Base-by-base conservation (phyloP, 2,113 vertebrate species). In the Pundamilia nyererei region DNA sequence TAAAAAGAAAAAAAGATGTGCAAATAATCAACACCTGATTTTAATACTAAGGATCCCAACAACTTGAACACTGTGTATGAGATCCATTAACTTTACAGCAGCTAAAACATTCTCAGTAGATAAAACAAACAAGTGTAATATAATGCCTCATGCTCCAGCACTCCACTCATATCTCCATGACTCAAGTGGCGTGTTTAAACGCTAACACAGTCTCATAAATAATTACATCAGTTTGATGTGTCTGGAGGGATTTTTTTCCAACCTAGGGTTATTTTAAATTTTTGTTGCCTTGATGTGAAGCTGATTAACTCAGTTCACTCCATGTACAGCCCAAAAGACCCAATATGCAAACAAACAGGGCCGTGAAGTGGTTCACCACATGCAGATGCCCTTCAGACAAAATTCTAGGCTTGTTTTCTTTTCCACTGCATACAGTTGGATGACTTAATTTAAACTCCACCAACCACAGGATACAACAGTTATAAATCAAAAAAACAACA, bases 401-500 rank as follows among this genome's bases (percentile, higher is more conserved):
- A 60, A 79, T 79, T 29, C n/a, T 29, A 21, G 62, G 75, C 26
- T 24, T 38, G 35, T 47, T 83, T 11, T 81, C 33, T 80, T 70
- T 42, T 24, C 68, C 58, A 80, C 4, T 70, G 60, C 35, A 29
- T 15, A 87, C 7, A 4, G 38, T 80, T 40, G 86, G 80, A n/a
- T 88, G 86, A 45, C 13, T 91, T 84, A 40, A 86, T 80, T 9
- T 77, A 80, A 85, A 49, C 84, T 70, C 85, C 72, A 86, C 54
- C 47, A 68, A 56, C 13, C 42, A 33, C 45, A n/a, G 31, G 54
- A 82, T 29, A 51, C 75, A 82, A 82, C 14, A 53, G 19, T 53
- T n/a, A 54, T 54, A 1, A 55, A 88, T 81, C 81, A 21, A 15
- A 80, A 81, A 56, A 45, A 82, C 45, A 38, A 8, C 79, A 70